A percentile compares a stretch with the other conserved stretches of the same genome.
phyloP scores from a whole-genome alignment of 2,888 invertebrate species.

The Platycheirus rosarum region DNA sequence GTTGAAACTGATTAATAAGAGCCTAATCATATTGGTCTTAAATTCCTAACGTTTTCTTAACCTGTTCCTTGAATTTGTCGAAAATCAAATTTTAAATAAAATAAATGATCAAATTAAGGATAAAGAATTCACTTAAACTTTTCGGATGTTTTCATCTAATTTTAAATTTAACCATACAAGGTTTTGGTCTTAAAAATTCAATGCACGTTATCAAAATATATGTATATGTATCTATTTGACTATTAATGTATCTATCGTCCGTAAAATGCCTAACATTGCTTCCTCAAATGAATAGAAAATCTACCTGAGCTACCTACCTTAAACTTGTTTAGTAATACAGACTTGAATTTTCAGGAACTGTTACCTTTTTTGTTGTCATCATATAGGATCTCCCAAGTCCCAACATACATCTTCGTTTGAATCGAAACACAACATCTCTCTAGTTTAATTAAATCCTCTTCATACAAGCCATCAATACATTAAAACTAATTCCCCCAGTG shows the following conservation, averaged over 20 bases:
- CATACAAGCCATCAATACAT: slow-evolving; percentile 37
- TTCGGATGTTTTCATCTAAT: slow-evolving; percentile 9
- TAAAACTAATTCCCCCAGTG: slow-evolving; percentile 47
- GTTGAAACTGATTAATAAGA: no score
- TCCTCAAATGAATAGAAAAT: slow-evolving; percentile 8
- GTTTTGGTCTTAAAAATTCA: neutral
- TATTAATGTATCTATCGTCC: neutral
- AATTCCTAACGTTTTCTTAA: no score
- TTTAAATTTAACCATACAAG: slow-evolving; percentile 9
- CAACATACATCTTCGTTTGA: neutral
- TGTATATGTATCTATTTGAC: no score
- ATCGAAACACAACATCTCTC: slow-evolving; percentile 13
- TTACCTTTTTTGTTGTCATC: no score
- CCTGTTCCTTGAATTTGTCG: neutral
- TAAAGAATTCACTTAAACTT: slow-evolving; percentile 21
- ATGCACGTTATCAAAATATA: neutral
- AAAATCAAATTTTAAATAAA: slow-evolving; percentile 7
- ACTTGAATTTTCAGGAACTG: no score
- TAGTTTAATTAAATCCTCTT: slow-evolving; percentile 33
- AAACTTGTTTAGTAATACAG: neutral
- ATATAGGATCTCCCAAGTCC: no score
- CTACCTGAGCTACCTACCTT: neutral
- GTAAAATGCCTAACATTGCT: slow-evolving; percentile 4
- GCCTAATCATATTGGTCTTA: no score
- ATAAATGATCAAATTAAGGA: neutral